Evolutionary conservation across 2,113 vertebrate species (phyloP).

Genomic region (Salvelinus fontinalis): DNA sequence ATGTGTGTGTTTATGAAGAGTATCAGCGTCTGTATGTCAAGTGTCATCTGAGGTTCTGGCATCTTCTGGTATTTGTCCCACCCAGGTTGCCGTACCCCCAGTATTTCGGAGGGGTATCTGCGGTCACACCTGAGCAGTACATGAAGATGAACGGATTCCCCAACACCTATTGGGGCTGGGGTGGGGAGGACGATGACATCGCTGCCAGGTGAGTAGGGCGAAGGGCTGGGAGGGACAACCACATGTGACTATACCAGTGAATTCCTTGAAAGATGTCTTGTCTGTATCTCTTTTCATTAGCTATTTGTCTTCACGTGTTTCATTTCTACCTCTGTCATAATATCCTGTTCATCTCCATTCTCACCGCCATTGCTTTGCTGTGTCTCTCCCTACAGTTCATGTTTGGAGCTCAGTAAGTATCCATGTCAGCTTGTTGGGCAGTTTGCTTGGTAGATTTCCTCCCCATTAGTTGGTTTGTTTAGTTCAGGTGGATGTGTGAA

Average conservation of each 20-base stretch:
- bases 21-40: not conserved
- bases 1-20: not conserved
- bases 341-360: slow-evolving; percentile 30
- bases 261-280: not conserved
- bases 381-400: slow-evolving; percentile 26
- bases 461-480: not conserved
- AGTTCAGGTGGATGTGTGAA: not conserved
- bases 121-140: slow-evolving; percentile 91
- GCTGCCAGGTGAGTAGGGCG: slow-evolving; percentile 82
- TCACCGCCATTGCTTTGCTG: slow-evolving; percentile 48
- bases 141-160: slow-evolving; percentile 97
- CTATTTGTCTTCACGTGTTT: slow-evolving; percentile 6
- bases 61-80: not conserved
- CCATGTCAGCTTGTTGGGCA: slow-evolving; percentile 36
- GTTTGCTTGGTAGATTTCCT: slow-evolving; percentile 12
- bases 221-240: slow-evolving; percentile 6
- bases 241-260: too few species aligned
- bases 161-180: slow-evolving; percentile 96
- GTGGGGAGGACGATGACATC: slow-evolving; percentile 92
- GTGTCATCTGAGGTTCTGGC: not conserved
- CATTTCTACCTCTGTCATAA: slow-evolving; percentile 10
- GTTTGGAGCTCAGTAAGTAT: slow-evolving; percentile 57
- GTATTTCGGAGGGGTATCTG: slow-evolving; percentile 93
- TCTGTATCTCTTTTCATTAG: not conserved
- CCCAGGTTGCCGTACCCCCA: slow-evolving; percentile 87